Conservation (phyloP, 2,888 invertebrate genomes). For the Serripes groenlandicus region DNA sequence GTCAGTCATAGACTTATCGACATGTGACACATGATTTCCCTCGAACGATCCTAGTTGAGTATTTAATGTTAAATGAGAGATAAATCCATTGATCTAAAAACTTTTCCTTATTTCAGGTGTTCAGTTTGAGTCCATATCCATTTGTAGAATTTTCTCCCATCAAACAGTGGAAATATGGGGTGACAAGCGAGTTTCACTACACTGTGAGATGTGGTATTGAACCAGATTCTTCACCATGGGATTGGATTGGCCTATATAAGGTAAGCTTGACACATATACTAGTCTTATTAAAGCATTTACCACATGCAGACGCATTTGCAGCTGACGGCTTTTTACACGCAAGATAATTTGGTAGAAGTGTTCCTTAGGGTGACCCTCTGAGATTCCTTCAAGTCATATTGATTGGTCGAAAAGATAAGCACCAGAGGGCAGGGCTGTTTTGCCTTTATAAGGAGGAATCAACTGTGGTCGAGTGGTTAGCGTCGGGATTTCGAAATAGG, state of each 20-base stretch:
- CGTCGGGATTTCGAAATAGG: too few species aligned
- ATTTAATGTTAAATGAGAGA: too few species aligned
- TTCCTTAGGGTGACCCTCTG: neutral
- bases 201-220: conserved; percentile 58
- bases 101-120: conserved; percentile 70
- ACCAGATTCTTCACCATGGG: conserved; percentile 88
- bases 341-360: too few species aligned
- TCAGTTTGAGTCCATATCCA: conserved; percentile 54
- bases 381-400: neutral
- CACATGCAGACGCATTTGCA: too few species aligned
- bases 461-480: too few species aligned
- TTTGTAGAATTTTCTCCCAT: conserved; percentile 66
- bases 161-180: conserved; percentile 70
- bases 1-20: too few species aligned
- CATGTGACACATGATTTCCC: too few species aligned
- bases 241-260: conserved; percentile 17
- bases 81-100: too few species aligned
- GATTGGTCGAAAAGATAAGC: neutral
- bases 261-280: neutral
- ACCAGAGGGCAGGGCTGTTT: too few species aligned
- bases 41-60: too few species aligned
- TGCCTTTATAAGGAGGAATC: too few species aligned
- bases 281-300: neutral
- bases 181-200: conserved; percentile 58
- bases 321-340: too few species aligned